These are phyloP conservation scores for Otis tarda DNA, from an alignment of 2,113 vertebrate species.

Conservation along the genomic window DNA sequence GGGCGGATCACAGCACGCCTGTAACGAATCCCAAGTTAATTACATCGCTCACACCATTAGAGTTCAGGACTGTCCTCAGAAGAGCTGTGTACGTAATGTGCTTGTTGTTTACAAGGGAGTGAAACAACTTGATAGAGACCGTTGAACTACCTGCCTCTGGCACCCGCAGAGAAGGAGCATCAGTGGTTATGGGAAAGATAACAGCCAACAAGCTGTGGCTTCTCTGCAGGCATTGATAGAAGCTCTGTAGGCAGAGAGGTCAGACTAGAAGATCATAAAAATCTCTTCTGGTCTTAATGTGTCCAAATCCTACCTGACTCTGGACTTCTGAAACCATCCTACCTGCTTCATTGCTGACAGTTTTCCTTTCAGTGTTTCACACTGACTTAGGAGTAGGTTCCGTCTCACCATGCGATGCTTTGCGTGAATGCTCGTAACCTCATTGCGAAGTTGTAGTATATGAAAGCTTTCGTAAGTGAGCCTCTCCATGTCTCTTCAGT, in stretches of 20 bases:
- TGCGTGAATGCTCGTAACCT: not conserved
- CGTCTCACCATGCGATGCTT: accelerated
- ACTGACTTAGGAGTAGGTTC: not conserved
- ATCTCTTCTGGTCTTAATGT: not conserved
- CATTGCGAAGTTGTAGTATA: not conserved
- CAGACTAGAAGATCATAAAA: not conserved
- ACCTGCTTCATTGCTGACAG: not conserved
- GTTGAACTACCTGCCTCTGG: not conserved
- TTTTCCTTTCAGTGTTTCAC: not conserved
- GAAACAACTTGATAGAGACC: not conserved
- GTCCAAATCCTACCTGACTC: not conserved
- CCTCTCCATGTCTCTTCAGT: not conserved
- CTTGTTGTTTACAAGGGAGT: not conserved
- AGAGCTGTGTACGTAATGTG: not conserved
- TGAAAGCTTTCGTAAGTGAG: not conserved
- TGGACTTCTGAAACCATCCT: not conserved
- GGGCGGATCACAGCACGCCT: not conserved
- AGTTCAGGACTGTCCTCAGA: not conserved
- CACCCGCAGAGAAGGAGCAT: not conserved
- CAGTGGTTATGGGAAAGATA: not conserved
- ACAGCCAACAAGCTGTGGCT: not conserved
- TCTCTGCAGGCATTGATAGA: not conserved
- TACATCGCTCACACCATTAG: not conserved
- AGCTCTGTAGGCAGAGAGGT: not conserved
- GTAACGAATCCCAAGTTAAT: not conserved